A percentile compares a stretch with the other conserved stretches of the same genome.
phyloP scores from a whole-genome alignment of 1,140 invertebrate species.

The Gryon sp. region DNA sequence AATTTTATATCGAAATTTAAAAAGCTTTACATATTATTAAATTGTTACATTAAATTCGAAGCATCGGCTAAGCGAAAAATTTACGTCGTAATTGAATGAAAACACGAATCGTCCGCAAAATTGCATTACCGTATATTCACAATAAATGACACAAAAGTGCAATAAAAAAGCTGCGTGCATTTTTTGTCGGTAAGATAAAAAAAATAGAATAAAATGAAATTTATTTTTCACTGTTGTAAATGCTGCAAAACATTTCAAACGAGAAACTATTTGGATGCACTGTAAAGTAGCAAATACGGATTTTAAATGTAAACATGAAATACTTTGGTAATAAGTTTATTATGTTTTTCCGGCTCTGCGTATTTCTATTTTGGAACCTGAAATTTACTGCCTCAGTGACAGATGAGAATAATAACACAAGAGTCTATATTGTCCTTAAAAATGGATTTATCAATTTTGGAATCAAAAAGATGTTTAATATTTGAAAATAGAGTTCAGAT shows the following conservation, averaged over 20 bases:
- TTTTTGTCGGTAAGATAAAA: too few relatives aligned
- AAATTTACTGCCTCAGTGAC: conserved; percentile 40
- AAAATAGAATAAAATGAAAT: too few relatives aligned
- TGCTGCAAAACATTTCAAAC: not conserved
- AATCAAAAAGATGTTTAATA: not conserved
- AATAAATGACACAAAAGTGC: too few relatives aligned
- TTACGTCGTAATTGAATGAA: too few relatives aligned
- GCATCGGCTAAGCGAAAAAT: too few relatives aligned
- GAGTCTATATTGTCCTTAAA: conserved; percentile 12
- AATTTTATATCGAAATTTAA: too few relatives aligned
- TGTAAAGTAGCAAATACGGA: conserved; percentile 4
- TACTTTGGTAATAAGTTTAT: conserved; percentile 38
- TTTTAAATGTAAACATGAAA: conserved; percentile 27
- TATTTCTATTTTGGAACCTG: conserved; percentile 29
- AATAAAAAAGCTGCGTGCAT: too few relatives aligned
- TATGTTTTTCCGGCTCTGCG: conserved; percentile 27
- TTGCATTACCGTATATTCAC: too few relatives aligned
- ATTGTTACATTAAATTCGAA: too few relatives aligned
- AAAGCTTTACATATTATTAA: too few relatives aligned
- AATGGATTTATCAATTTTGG: conserved; percentile 4
- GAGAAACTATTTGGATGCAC: not conserved
- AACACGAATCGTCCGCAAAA: too few relatives aligned
- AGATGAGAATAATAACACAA: conserved; percentile 15
- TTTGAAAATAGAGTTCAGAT: too few relatives aligned
- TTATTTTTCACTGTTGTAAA: not conserved